Evolutionary conservation across 2,113 vertebrate genomes (phyloP), one percentile per base, ranked within the genome.

Genomic region (Microcebus lehilahytsara): DNA sequence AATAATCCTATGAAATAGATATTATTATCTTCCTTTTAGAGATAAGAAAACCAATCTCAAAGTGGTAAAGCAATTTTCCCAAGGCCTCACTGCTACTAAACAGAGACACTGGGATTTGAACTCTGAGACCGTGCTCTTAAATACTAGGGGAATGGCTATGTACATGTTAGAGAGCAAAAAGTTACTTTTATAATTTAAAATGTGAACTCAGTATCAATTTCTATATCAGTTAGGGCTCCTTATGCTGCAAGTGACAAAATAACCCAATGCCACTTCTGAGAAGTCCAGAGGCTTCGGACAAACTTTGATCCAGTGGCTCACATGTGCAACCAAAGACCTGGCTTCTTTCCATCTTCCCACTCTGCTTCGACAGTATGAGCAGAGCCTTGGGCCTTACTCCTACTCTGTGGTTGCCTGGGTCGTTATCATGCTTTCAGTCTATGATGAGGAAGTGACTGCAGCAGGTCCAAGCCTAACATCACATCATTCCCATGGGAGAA

Each of bases 171-270:
- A 71, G 14, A 42, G 53, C 72, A 46, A 77, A 67, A 85, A 71
- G 46, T 42, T 71, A 78, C n/a, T 85, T 93, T 81, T 53, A 40
- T 42, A 94, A 56, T 89, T 66, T 51, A 94, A 94, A 94, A 56
- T 75, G 34, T 17, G n/a, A 27, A 64, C 56, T 83, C 62, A 16
- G n/a, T 34, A 56, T n/a, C n/a, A 84, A 64, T 66, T 51, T 83
- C 78, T 89, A 1, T 64, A 75, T 83, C 46, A 53, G 37, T 34
- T 49, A 66, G 9, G n/a, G 69, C 30, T 77, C 78, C n/a, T 94
- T 67, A 56, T 56, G 9, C 58, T 46, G 4, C 30, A 77, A 67
- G 23, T 30, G 49, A 37, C 75, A 66, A 79, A 87, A 83, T 40
- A 95, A 75, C 20, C 51, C 25, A 40, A 13, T 84, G 62, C 25